Conservation (phyloP, 2,797 vertebrate genomes). For the Amblyraja radiata region DNA sequence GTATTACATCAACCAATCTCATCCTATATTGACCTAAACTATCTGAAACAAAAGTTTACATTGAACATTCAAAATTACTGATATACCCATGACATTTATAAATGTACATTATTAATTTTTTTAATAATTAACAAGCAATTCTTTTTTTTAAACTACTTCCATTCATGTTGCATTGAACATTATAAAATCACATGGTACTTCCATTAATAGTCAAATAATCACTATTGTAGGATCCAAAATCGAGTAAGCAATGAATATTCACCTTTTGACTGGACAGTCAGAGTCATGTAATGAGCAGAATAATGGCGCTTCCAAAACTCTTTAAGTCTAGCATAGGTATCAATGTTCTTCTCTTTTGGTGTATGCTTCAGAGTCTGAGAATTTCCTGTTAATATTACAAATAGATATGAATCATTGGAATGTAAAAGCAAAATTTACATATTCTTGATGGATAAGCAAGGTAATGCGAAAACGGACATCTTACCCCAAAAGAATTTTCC, state of each 20-base stretch:
- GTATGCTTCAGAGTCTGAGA: constrained; percentile 85
- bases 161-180: not conserved
- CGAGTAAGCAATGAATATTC: constrained; percentile 40
- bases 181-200: too few species aligned
- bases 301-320: constrained; percentile 85
- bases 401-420: constrained; percentile 7
- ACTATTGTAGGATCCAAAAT: not conserved
- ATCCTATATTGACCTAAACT: not conserved
- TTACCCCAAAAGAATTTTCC: constrained; percentile 94
- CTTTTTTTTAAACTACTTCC: not conserved
- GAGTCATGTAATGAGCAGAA: constrained; percentile 91
- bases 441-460: not conserved
- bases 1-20: not conserved
- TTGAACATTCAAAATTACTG: not conserved
- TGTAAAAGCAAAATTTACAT: not conserved
- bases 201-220: not conserved
- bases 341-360: constrained; percentile 75
- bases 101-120: not conserved
- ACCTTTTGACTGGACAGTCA: constrained; percentile 91
- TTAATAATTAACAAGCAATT: not conserved
- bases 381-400: constrained; percentile 65
- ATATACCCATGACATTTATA: not conserved
- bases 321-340: constrained; percentile 74
- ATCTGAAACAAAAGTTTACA: not conserved
- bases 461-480: constrained; percentile 28